Evolutionary conservation across 2,888 invertebrate genomes (phyloP).

Genomic region (Chalcosyrphus nemorum): DNA sequence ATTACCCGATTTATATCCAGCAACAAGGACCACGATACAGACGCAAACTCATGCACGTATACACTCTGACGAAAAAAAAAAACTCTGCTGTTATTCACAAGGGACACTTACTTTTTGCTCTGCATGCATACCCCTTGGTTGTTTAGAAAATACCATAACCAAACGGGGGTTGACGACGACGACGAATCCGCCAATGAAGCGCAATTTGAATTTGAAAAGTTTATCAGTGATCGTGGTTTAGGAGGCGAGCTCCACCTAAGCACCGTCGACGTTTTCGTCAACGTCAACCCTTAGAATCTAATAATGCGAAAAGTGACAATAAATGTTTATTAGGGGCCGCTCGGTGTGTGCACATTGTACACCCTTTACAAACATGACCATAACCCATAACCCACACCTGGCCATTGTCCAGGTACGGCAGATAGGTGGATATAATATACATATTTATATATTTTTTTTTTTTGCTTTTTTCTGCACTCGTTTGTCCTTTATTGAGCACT

Average conservation of each 20-base stretch:
- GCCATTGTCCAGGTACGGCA: constrained; percentile 25
- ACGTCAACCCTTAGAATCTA: constrained; percentile 30
- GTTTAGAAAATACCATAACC: constrained; percentile 21
- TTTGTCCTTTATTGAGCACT: constrained; percentile 71
- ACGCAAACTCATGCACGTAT: constrained; percentile 11
- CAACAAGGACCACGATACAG: constrained; percentile 32
- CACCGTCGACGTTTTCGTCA: not conserved
- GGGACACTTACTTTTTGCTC: constrained; percentile 42
- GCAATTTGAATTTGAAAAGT: constrained; percentile 36
- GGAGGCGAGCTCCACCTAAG: constrained; percentile 17
- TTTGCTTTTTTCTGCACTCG: constrained; percentile 36
- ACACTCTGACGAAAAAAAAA: constrained; percentile 5
- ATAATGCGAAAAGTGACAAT: constrained; percentile 61
- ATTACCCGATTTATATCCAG: constrained; percentile 37
- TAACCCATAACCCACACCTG: constrained; percentile 67
- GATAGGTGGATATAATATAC: constrained; percentile 12
- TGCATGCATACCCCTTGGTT: constrained; percentile 34
- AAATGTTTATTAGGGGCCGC: constrained; percentile 59
- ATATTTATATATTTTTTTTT: constrained; percentile 3
- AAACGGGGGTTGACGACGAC: not conserved
- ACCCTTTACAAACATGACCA: constrained; percentile 61
- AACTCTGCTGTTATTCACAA: constrained; percentile 37
- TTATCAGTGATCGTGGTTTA: constrained; percentile 44
- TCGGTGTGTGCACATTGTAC: constrained; percentile 39
- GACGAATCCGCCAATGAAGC: constrained; percentile 2